Evolutionary conservation across 2,113 vertebrate species (phyloP).

Genomic region (Romanogobio albipinnatus): DNA sequence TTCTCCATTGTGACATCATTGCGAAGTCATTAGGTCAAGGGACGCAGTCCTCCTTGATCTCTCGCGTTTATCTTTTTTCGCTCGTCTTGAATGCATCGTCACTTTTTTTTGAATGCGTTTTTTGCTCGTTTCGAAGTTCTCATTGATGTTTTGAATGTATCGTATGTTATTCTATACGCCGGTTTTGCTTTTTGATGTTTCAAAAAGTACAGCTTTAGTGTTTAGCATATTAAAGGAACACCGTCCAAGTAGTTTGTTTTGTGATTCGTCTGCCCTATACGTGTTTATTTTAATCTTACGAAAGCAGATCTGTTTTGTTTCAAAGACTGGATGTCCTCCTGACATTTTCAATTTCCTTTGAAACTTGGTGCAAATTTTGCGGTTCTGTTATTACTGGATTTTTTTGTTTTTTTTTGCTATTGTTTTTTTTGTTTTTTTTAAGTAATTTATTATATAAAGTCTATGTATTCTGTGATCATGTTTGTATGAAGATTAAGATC

Average conservation of each 20-base stretch:
- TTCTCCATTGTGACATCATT: neutral
- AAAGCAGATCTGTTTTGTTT: constrained; percentile 9
- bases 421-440: constrained; percentile 40
- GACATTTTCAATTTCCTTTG: constrained; percentile 33
- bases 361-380: constrained; percentile 40
- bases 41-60: neutral
- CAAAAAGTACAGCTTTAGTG: constrained; percentile 3
- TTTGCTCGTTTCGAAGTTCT: constrained; percentile 31
- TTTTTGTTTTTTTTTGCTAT: constrained; percentile 34
- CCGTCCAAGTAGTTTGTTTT: constrained; percentile 18
- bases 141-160: constrained; percentile 39
- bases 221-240: constrained; percentile 13
- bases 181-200: constrained; percentile 14
- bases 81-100: constrained; percentile 41
- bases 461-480: constrained; percentile 30
- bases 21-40: neutral
- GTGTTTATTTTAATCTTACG: constrained; percentile 21
- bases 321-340: constrained; percentile 15
- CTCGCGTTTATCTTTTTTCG: neutral
- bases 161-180: constrained; percentile 32
- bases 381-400: neutral
- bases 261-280: constrained; percentile 20
- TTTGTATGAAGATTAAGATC: constrained; percentile 37
- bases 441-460: constrained; percentile 51
- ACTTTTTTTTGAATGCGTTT: constrained; percentile 45